Base-by-base conservation (phyloP, 1,140 invertebrate genomes). In the Cyclargus thomasi region DNA sequence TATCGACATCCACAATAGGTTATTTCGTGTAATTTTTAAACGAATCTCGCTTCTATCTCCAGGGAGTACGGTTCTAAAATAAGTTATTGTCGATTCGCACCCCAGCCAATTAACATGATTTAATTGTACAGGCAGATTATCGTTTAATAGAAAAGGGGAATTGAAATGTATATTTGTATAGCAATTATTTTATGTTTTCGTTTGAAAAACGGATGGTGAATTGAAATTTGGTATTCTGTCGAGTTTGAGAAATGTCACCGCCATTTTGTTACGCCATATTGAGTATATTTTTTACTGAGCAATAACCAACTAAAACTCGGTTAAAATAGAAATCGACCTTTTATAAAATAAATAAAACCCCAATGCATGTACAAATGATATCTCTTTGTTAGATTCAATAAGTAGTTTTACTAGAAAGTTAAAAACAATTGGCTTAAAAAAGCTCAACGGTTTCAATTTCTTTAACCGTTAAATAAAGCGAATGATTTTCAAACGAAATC, bases 61-160 rank as follows among this genome's bases (percentile, higher is more conserved):
- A 11, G 18, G 55, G 55, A 17, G 5, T 59, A 59, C 10, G 18
- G 55, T 20, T 59, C 17, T 11, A 20, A 21, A 21, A 20, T 18
- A 59, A 11, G 17, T 20, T 11, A 59, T 59, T 59, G 17, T 59
- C 17, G 18, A 20, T 17, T 59, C 18, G 10, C 55, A 79, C 77
- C 74, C 72, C 64, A 79, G 75, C 81, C 86, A 88, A 88, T 88
- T 88, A 88, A 81, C 79, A 83, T 79, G 82, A 85, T 85, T 84
- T 86, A 86, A 86, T 86, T 81, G 81, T 82, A 78, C 78, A 78
- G 74, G 79, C 78, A 81, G 86, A 87, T 86, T 85, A 85, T 74
- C 75, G 77, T 76, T 75, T 81, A 64, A 64, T 47, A 64, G 65
- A 72, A 66, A 64, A 71, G 70, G 67, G 70, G 55, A 20, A 59